Percentiles rank a stretch among this genome's conserved stretches.
Evolutionary conservation across 2,888 invertebrate species (phyloP).

Genomic region (Sphecodes monilicornis): DNA sequence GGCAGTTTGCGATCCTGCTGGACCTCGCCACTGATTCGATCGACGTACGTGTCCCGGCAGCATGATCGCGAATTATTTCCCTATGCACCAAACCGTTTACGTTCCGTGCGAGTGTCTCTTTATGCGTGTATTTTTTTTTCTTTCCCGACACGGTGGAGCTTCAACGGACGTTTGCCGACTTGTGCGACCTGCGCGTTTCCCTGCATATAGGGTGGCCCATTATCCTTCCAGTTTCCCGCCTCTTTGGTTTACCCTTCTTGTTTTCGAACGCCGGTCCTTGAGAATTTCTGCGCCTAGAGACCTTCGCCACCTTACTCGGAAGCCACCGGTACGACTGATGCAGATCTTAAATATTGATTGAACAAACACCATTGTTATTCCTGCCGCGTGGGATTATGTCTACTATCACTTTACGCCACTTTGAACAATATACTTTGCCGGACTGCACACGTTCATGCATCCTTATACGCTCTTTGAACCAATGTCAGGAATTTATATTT

Average conservation of each 20-base stretch:
- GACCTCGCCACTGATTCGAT: slow-evolving; percentile 32
- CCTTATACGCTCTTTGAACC: too few relatives aligned
- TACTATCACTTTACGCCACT: neutral
- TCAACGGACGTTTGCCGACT: slow-evolving; percentile 63
- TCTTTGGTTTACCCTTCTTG: neutral
- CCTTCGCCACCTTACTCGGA: neutral
- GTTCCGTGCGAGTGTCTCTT: neutral
- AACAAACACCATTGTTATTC: neutral
- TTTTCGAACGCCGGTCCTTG: slow-evolving; percentile 9
- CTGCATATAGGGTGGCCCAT: slow-evolving; percentile 69
- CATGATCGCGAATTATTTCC: slow-evolving; percentile 64
- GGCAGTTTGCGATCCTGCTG: slow-evolving; percentile 43
- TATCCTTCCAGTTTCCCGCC: slow-evolving; percentile 55
- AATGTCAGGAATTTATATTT: too few relatives aligned
- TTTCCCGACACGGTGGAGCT: slow-evolving; percentile 10
- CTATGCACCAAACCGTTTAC: slow-evolving; percentile 1
- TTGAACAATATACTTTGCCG: neutral
- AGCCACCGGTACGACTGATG: neutral
- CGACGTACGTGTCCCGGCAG: slow-evolving; percentile 63
- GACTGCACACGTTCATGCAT: neutral
- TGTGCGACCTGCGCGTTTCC: slow-evolving; percentile 59
- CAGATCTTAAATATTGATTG: slow-evolving; percentile 1
- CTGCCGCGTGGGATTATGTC: neutral
- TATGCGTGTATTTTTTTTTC: neutral
- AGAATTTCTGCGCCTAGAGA: neutral